Percentiles rank a stretch among this genome's conserved stretches.
Conservation (phyloP, 2,888 invertebrate genomes). For the Lycophotia porphyrea region DNA sequence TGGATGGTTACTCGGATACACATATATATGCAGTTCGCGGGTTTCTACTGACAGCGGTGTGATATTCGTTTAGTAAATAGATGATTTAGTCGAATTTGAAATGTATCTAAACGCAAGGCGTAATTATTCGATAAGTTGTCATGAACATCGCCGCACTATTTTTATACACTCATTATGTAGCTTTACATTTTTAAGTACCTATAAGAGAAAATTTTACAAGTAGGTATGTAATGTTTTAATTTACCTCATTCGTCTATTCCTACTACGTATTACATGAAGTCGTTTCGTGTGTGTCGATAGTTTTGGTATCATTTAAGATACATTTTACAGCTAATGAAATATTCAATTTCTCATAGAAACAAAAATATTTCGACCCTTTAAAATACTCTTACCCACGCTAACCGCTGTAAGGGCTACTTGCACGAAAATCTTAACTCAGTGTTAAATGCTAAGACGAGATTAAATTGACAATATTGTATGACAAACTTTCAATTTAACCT, state of each 20-base stretch:
- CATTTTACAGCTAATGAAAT: slow-evolving; percentile 67
- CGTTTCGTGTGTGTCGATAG: slow-evolving; percentile 78
- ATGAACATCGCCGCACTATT: slow-evolving; percentile 79
- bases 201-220: slow-evolving; percentile 72
- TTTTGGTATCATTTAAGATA: slow-evolving; percentile 80
- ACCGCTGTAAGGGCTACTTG: no score
- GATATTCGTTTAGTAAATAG: slow-evolving; percentile 83
- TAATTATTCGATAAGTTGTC: slow-evolving; percentile 74
- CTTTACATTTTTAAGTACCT: slow-evolving; percentile 75
- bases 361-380: slow-evolving; percentile 64
- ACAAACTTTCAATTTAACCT: no score
- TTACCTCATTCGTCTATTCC: slow-evolving; percentile 86
- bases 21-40: slow-evolving; percentile 59
- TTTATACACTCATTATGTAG: slow-evolving; percentile 79
- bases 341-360: slow-evolving; percentile 70
- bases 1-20: slow-evolving; percentile 58
- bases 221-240: slow-evolving; percentile 75
- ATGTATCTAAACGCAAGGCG: slow-evolving; percentile 81
- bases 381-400: slow-evolving; percentile 68
- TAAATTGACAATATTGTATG: no score
- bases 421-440: no score
- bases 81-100: slow-evolving; percentile 81
- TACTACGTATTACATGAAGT: slow-evolving; percentile 77
- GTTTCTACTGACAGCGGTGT: slow-evolving; percentile 76
- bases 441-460: no score